phyloP scores from a whole-genome alignment of 2,797 vertebrate genomes.

The Enteromius radiatus region DNA sequence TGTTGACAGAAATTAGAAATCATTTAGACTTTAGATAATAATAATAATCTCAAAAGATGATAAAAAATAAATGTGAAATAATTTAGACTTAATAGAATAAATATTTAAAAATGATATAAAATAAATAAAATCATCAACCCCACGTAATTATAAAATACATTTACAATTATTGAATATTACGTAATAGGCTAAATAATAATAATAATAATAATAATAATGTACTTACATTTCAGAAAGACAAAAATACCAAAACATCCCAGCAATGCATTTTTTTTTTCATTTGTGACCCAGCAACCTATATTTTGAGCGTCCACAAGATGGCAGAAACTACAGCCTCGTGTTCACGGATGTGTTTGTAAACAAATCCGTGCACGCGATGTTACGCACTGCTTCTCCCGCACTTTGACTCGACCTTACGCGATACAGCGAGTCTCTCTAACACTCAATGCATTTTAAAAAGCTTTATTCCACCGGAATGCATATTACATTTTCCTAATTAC shows the following conservation, averaged over 20 bases:
- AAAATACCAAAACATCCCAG: not conserved
- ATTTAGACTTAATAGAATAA: not conserved
- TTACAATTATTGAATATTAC: too few species aligned
- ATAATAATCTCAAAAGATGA: not conserved
- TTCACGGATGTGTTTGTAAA: constrained; percentile 78
- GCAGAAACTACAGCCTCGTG: constrained; percentile 49
- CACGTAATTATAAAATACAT: not conserved
- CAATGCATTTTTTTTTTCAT: not conserved
- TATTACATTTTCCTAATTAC: constrained; percentile 49
- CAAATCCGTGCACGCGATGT: constrained; percentile 70
- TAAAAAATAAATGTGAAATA: not conserved
- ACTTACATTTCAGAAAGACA: not conserved
- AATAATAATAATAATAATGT: not conserved
- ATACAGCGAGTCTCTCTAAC: not conserved
- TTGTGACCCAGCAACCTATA: constrained; percentile 59
- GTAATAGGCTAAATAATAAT: not conserved
- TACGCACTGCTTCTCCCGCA: constrained; percentile 35
- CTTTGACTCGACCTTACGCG: not conserved
- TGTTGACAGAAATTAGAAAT: not conserved
- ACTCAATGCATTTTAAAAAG: not conserved
- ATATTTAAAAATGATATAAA: not conserved
- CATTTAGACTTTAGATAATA: not conserved
- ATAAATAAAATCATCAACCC: not conserved
- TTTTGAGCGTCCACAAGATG: constrained; percentile 62
- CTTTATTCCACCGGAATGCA: not conserved